Base-by-base conservation (phyloP, 2,888 invertebrate species). In the Melanophora roralis region DNA sequence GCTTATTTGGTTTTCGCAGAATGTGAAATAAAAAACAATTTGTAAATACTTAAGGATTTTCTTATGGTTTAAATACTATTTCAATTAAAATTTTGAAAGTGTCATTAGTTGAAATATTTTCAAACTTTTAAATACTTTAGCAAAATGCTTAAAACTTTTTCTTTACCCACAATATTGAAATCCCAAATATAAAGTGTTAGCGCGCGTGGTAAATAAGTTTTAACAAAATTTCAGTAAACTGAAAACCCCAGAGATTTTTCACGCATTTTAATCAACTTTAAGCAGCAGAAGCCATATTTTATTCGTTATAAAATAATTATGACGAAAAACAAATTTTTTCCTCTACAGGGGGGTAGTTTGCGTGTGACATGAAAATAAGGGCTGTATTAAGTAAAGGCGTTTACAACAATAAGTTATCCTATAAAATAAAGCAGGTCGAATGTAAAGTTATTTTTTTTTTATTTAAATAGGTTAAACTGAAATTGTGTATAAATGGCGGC, bases 261-360 rank as follows among this genome's bases (percentile, higher is more conserved):
- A 49, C 49, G 49, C 49, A 53, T 1, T 59, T 9, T 40, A 59
- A 59, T 40, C 57, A 59, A 40, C 40, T 40, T 59, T 59, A 23
- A 40, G 21, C 23, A 59, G 23, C 21, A 40, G 8, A 12, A 40
- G n/a, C 1, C n/a, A 59, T 23, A 11, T 36, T 19, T 16, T 55
- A 6, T 27, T 36, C 11, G 36, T 6, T 36, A 34, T 16, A 55
- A 36, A 55, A 55, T 14, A 55, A 19, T 34, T 36, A 32, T 11
- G 19, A 11, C 9, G 21, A 53, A 34, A 53, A 34, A 34, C n/a
- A 53, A 34, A 53, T n/a, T n/a, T 53, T 16, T 53, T 32, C 14
- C 4, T 36, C 1, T 9, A 8, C 23, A n/a, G n/a, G 8, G 1
- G 7, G 2, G n/a, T n/a, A 9, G 14, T 9, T 59, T 40, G 57